Percentiles rank a stretch among this genome's conserved stretches.
These are phyloP conservation scores for Drosophila fungiperda DNA, from an alignment of 2,888 invertebrate species.

Conservation along the genomic window DNA sequence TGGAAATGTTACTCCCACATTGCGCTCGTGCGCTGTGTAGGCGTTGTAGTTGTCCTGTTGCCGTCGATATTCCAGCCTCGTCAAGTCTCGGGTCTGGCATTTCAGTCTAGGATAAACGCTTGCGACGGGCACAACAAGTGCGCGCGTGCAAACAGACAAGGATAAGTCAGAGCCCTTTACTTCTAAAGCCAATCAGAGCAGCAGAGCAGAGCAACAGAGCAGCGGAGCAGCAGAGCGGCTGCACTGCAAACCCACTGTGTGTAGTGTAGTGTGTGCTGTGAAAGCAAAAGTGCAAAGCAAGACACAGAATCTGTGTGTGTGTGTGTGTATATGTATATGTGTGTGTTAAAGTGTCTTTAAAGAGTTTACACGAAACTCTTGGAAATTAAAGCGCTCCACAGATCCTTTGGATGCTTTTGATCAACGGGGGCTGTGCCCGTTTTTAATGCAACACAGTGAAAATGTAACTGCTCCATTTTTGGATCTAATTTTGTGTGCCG, in stretches of 20 bases:
- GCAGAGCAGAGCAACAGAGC: constrained; percentile 24
- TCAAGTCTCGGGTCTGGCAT: constrained; percentile 59
- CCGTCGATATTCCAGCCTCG: constrained; percentile 81
- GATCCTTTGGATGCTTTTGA: constrained; percentile 30
- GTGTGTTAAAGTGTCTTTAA: constrained; percentile 15
- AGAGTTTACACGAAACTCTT: constrained; percentile 12
- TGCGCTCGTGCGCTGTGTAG: constrained; percentile 54
- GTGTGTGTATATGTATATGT: constrained; percentile 4
- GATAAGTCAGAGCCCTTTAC: constrained; percentile 38
- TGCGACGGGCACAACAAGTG: constrained; percentile 85
- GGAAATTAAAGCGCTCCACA: constrained; percentile 16
- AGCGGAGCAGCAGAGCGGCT: constrained; percentile 22
- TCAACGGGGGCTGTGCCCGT: constrained; percentile 47
- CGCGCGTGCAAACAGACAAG: constrained; percentile 78
- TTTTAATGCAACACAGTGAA: constrained; percentile 24
- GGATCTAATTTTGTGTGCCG: constrained; percentile 30
- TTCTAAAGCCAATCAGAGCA: constrained; percentile 41
- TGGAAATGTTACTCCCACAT: constrained; percentile 69
- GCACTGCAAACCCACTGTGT: constrained; percentile 41
- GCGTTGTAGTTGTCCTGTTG: constrained; percentile 48
- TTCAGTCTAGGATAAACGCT: constrained; percentile 85
- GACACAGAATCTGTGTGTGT: constrained; percentile 3
- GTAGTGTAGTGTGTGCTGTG: constrained; percentile 44
- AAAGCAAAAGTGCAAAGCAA: constrained; percentile 34
- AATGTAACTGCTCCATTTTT: constrained; percentile 63